Percentiles rank a stretch among this genome's conserved stretches.
Evolutionary conservation across 2,797 vertebrate genomes (phyloP).

Genomic region (Scomberomorus guttatus): DNA sequence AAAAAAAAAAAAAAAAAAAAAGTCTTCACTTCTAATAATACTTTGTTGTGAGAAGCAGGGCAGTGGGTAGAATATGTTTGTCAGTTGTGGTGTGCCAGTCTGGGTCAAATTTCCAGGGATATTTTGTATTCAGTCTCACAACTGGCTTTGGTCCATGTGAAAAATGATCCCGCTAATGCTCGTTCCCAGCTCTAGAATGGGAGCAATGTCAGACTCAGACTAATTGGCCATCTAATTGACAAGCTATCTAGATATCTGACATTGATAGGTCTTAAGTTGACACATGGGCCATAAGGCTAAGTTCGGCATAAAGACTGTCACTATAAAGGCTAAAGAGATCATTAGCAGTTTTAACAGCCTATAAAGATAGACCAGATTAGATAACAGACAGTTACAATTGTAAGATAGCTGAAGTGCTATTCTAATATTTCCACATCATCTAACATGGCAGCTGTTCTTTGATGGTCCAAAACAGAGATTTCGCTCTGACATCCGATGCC

Average conservation of each 20-base stretch:
- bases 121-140: constrained; percentile 16
- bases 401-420: constrained; percentile 50
- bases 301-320: constrained; percentile 47
- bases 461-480: constrained; percentile 61
- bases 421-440: constrained; percentile 67
- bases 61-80: constrained; percentile 4
- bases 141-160: constrained; percentile 29
- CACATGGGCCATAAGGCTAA: constrained; percentile 52
- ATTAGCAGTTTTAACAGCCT: constrained; percentile 63
- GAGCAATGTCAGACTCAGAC: constrained; percentile 32
- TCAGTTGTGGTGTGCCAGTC: constrained; percentile 3
- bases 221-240: constrained; percentile 55
- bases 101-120: constrained; percentile 26
- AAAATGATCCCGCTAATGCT: constrained; percentile 31
- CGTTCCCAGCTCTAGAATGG: constrained; percentile 13
- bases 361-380: constrained; percentile 41
- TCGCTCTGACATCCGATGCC: constrained; percentile 66
- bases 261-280: constrained; percentile 33
- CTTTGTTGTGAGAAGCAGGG: constrained; percentile 19
- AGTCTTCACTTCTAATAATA: not conserved
- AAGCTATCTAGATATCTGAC: constrained; percentile 41
- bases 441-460: constrained; percentile 76
- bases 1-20: not conserved
- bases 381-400: constrained; percentile 50
- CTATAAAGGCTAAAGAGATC: constrained; percentile 58